These are phyloP conservation scores for Lineus longissimus DNA, from an alignment of 1,140 invertebrate genomes.

Conservation along the genomic window DNA sequence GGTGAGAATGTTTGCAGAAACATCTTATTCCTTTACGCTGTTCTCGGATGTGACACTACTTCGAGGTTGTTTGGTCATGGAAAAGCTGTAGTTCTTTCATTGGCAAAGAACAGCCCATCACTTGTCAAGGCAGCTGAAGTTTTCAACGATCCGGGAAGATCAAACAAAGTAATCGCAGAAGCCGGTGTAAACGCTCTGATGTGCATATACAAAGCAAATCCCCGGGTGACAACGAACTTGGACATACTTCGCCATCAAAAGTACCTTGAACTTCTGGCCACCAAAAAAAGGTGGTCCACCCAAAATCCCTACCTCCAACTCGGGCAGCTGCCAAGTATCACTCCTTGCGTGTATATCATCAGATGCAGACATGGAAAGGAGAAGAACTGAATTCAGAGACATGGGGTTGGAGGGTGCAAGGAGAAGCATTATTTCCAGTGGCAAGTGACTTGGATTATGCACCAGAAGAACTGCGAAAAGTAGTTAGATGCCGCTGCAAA, in stretches of 20 bases:
- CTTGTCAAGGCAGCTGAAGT: slow-evolving; percentile 1
- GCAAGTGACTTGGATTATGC: slow-evolving; percentile 15
- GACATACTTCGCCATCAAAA: background rate
- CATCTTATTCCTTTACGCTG: slow-evolving; percentile 14
- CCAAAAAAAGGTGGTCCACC: background rate
- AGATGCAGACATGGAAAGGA: background rate
- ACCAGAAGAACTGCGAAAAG: slow-evolving; percentile 18
- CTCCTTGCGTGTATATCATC: background rate
- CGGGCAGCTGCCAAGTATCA: slow-evolving; percentile 1
- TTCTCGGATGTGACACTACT: slow-evolving; percentile 20
- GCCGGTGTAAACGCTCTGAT: slow-evolving; percentile 14
- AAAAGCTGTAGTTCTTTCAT: slow-evolving; percentile 11
- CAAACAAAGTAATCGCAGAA: slow-evolving; percentile 10
- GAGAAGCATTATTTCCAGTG: slow-evolving; percentile 13
- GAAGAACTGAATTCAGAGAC: background rate
- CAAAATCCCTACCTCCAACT: background rate
- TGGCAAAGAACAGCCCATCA: background rate
- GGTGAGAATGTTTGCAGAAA: background rate
- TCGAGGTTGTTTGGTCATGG: slow-evolving; percentile 19
- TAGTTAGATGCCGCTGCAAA: slow-evolving; percentile 26
- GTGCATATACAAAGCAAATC: slow-evolving; percentile 12
- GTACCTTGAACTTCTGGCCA: background rate
- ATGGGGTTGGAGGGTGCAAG: slow-evolving; percentile 23
- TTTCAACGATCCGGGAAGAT: background rate
- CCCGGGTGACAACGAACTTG: background rate